Evolutionary conservation across 2,113 vertebrate species (phyloP).

Genomic region (Maccullochella peelii): DNA sequence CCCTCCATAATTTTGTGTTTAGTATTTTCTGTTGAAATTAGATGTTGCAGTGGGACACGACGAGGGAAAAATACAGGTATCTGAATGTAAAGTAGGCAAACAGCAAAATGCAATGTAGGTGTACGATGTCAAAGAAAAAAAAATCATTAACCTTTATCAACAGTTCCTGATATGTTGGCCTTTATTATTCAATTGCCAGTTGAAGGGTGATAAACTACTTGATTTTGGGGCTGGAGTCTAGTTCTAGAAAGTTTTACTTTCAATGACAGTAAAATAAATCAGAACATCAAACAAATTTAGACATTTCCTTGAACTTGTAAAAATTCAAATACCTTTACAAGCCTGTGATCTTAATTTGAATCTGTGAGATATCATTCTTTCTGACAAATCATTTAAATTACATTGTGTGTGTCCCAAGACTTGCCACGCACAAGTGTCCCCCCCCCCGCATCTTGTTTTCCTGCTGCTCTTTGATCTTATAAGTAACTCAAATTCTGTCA

Average conservation of each 20-base stretch:
- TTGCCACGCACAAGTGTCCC: constrained; percentile 18
- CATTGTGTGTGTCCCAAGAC: constrained; percentile 22
- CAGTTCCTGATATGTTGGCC: background rate
- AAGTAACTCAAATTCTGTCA: constrained; percentile 28
- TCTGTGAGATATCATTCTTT: constrained; percentile 39
- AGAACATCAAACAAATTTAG: constrained; percentile 10
- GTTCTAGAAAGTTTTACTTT: background rate
- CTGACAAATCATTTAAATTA: constrained; percentile 56
- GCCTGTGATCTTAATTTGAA: constrained; percentile 48
- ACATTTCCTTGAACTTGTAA: constrained; percentile 14
- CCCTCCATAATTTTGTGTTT: background rate
- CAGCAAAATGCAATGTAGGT: background rate
- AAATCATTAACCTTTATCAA: background rate
- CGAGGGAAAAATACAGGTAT: background rate
- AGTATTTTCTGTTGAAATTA: background rate
- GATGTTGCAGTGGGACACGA: background rate
- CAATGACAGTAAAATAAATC: constrained; percentile 20
- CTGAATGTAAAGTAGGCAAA: background rate
- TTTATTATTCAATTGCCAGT: background rate
- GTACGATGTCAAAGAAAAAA: background rate
- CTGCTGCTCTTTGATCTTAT: constrained; percentile 67
- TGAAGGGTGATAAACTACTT: constrained; percentile 19
- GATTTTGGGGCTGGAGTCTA: background rate
- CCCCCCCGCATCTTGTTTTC: constrained; percentile 47
- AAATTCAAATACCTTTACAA: constrained; percentile 33